These are phyloP conservation scores for Channa argus DNA, from an alignment of 2,113 vertebrate species.

Conservation along the genomic window DNA sequence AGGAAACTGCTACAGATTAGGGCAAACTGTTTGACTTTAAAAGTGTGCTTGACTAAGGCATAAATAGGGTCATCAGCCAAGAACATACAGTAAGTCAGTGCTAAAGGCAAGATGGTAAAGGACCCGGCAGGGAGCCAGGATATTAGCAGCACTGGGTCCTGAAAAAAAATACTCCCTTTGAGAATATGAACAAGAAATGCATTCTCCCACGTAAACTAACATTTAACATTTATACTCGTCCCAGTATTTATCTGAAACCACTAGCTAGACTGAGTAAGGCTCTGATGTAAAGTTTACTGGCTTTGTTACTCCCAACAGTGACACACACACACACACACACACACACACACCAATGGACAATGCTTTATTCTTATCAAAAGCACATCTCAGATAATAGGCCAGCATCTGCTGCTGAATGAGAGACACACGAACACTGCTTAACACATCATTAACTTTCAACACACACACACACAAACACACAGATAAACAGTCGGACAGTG, in stretches of 20 bases:
- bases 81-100: constrained; percentile 6
- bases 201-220: constrained; percentile 56
- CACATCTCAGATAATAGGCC: constrained; percentile 48
- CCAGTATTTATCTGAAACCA: constrained; percentile 32
- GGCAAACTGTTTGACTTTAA: not conserved
- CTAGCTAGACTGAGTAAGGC: constrained; percentile 22
- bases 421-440: constrained; percentile 35
- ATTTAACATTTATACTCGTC: constrained; percentile 44
- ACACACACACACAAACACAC: not conserved
- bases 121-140: constrained; percentile 17
- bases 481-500: not conserved
- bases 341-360: not conserved
- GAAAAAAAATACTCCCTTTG: constrained; percentile 48
- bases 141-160: constrained; percentile 37
- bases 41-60: constrained; percentile 2
- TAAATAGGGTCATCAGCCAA: constrained; percentile 34
- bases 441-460: constrained; percentile 58
- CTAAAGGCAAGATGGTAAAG: constrained; percentile 14
- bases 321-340: constrained; percentile 18
- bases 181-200: constrained; percentile 43
- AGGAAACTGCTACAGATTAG: no score
- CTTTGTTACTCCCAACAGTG: not conserved
- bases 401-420: constrained; percentile 55
- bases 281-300: constrained; percentile 12
- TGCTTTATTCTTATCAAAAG: constrained; percentile 57